phyloP scores from a whole-genome alignment of 2,113 vertebrate genomes.

The Vicugna pacos region DNA sequence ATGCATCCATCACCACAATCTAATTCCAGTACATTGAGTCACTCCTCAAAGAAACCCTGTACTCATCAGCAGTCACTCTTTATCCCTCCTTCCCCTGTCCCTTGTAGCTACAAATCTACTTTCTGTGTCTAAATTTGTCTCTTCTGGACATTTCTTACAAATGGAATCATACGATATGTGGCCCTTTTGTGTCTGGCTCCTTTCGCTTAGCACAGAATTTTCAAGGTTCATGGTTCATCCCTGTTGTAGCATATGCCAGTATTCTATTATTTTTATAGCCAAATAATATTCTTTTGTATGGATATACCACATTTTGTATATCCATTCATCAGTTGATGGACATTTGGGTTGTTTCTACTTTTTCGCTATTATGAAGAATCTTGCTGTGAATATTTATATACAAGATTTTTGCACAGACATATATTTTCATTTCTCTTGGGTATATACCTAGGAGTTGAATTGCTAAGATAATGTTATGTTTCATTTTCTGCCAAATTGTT shows the following conservation, averaged over 20 bases:
- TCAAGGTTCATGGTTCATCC: background rate
- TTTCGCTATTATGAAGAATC: background rate
- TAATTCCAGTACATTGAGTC: background rate
- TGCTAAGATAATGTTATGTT: background rate
- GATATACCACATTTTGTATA: background rate
- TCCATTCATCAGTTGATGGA: background rate
- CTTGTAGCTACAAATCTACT: background rate
- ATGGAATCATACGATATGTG: background rate
- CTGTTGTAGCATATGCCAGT: background rate
- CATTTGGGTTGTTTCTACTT: background rate
- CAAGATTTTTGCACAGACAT: background rate
- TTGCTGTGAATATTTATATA: background rate
- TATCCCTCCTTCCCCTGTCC: background rate
- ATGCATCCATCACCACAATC: background rate
- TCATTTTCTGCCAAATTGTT: background rate
- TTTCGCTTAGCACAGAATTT: background rate
- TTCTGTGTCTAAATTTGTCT: background rate
- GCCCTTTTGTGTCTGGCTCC: background rate
- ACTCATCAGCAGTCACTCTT: background rate
- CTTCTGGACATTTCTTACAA: background rate
- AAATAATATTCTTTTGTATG: background rate
- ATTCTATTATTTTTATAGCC: background rate
- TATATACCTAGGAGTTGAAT: background rate
- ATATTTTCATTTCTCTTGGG: conserved; percentile 35
- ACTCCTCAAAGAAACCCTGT: background rate